A percentile compares a stretch with the other conserved stretches of the same genome.
Conservation (phyloP, 2,888 invertebrate genomes). For the Chymomyza fuscimana region DNA sequence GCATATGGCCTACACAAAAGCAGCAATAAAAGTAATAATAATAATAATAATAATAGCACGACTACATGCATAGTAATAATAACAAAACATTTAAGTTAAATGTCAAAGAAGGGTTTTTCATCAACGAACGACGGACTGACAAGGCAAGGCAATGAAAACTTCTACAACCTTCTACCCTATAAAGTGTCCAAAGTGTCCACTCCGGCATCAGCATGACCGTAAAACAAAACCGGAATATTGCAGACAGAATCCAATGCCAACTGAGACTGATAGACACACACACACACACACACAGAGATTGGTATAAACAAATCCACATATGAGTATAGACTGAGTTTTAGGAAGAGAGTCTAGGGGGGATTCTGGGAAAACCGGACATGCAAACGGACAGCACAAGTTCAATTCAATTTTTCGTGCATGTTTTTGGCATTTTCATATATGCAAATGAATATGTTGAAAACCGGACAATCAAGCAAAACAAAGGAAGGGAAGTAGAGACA, state of each 20-base stretch:
- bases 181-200: slow-evolving; percentile 20
- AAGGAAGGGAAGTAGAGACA: background rate
- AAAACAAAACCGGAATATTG: slow-evolving; percentile 56
- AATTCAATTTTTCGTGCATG: slow-evolving; percentile 73
- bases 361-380: background rate
- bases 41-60: slow-evolving; percentile 3
- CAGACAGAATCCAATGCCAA: slow-evolving; percentile 11
- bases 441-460: slow-evolving; percentile 65
- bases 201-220: slow-evolving; percentile 29
- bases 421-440: slow-evolving; percentile 72
- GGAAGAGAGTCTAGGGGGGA: slow-evolving; percentile 9
- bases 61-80: slow-evolving; percentile 58
- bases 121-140: slow-evolving; percentile 24
- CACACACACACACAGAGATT: slow-evolving; percentile 26
- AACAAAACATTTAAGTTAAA: slow-evolving; percentile 71
- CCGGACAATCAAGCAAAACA: slow-evolving; percentile 48
- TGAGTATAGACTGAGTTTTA: slow-evolving; percentile 37
- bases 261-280: slow-evolving; percentile 24
- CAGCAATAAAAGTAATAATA: slow-evolving; percentile 7
- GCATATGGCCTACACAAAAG: background rate
- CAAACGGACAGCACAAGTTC: slow-evolving; percentile 43
- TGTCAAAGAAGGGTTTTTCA: slow-evolving; percentile 60
- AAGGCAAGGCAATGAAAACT: background rate
- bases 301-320: slow-evolving; percentile 23
- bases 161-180: background rate